A percentile compares a stretch with the other conserved stretches of the same genome.
Evolutionary conservation across 2,888 invertebrate species (phyloP).

Genomic region (Stegophylla sp.): DNA sequence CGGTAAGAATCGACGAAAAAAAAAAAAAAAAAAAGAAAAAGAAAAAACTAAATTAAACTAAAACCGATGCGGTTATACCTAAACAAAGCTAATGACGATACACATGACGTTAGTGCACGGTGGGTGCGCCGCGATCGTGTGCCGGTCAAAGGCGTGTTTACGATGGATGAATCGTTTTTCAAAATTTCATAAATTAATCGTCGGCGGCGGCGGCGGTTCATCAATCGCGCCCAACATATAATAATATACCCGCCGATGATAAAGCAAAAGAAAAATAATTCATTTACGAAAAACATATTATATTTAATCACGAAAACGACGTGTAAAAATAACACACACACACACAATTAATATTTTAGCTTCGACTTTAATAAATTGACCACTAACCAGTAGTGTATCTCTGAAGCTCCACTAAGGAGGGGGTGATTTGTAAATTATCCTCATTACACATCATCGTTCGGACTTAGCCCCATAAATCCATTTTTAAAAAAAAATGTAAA

Average conservation of each 20-base stretch:
- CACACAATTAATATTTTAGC: no score
- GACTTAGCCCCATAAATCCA: no score
- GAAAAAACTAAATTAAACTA: conserved; percentile 36
- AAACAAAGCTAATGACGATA: conserved; percentile 8
- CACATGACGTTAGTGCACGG: not conserved
- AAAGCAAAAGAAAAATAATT: not conserved
- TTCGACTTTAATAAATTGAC: no score
- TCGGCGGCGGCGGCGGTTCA: not conserved
- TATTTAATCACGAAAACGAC: no score
- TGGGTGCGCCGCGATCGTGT: not conserved
- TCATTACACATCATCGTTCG: no score
- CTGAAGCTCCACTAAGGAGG: no score
- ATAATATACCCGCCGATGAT: not conserved
- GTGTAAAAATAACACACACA: no score
- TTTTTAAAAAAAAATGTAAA: no score
- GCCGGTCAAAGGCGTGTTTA: conserved; percentile 18
- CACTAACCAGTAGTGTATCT: no score
- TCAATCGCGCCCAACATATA: not conserved
- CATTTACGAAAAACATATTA: not conserved
- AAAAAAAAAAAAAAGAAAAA: not conserved
- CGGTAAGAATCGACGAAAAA: not conserved
- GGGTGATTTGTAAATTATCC: no score
- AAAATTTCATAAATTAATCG: conserved; percentile 17
- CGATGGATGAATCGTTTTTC: conserved; percentile 4
- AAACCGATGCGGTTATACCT: not conserved